Evolutionary conservation across 1,140 invertebrate species (phyloP).

Genomic region (Acarapis woodi): DNA sequence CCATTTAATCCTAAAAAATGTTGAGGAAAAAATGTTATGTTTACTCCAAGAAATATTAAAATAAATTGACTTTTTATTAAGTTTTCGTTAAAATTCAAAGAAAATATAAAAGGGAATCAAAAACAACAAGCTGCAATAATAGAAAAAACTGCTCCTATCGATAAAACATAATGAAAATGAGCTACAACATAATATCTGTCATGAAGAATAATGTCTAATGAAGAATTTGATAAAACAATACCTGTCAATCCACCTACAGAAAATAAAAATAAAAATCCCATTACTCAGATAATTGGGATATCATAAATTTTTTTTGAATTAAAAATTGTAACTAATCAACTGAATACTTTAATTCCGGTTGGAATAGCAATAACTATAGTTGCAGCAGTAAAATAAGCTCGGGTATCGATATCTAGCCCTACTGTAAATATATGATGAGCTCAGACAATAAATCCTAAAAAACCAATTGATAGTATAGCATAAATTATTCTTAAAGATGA

Average conservation of each 20-base stretch:
- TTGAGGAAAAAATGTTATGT: constrained; percentile 26
- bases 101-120: constrained; percentile 32
- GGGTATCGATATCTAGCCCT: constrained; percentile 36
- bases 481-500: constrained; percentile 28
- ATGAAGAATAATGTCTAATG: constrained; percentile 35
- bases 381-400: constrained; percentile 36
- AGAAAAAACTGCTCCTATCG: constrained; percentile 34
- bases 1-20: constrained; percentile 22
- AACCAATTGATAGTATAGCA: constrained; percentile 25
- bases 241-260: constrained; percentile 21
- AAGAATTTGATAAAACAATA: constrained; percentile 32
- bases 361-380: constrained; percentile 32
- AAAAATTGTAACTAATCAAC: constrained; percentile 18
- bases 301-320: constrained; percentile 22
- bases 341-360: constrained; percentile 31
- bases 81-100: constrained; percentile 22
- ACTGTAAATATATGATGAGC: constrained; percentile 39
- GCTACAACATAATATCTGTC: constrained; percentile 43
- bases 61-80: constrained; percentile 19
- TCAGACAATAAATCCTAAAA: constrained; percentile 27
- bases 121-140: constrained; percentile 32
- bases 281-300: constrained; percentile 25
- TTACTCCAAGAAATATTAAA: constrained; percentile 33
- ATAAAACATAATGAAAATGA: constrained; percentile 36
- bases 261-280: constrained; percentile 39